A percentile compares a stretch with the other conserved stretches of the same genome.
Conservation (phyloP, 1,140 invertebrate species). For the Musca domestica region DNA sequence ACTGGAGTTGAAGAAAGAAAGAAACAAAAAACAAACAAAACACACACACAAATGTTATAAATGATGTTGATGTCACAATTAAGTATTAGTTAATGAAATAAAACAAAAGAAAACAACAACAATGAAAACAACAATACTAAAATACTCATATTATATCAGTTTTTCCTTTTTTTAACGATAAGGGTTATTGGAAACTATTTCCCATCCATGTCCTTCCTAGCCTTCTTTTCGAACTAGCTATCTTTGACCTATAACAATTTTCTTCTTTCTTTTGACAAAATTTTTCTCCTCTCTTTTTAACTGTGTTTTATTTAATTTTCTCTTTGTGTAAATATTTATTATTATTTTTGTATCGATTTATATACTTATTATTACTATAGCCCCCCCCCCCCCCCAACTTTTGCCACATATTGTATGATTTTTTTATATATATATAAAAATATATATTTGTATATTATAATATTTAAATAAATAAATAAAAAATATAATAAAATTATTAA, state of each 20-base stretch:
- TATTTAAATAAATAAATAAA: constrained; percentile 18
- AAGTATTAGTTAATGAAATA: constrained; percentile 5
- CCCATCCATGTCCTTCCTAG: neutral
- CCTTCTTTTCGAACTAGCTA: too few species aligned
- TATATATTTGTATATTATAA: neutral
- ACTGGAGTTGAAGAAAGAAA: too few species aligned
- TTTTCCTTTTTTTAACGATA: too few species aligned
- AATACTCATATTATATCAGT: constrained; percentile 4
- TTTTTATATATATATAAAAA: constrained; percentile 16
- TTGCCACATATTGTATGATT: neutral
- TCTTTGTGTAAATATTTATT: constrained; percentile 24
- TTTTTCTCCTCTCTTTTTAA: neutral
- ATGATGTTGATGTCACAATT: too few species aligned
- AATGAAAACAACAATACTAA: neutral
- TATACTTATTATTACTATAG: constrained; percentile 30
- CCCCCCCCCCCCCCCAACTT: constrained; percentile 27
- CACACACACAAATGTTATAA: too few species aligned
- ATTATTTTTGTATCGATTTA: constrained; percentile 33
- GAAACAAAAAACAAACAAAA: too few species aligned
- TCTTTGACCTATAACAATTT: too few species aligned
- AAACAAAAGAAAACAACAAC: neutral
- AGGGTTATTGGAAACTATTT: constrained; percentile 4
- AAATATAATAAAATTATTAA: constrained; percentile 9
- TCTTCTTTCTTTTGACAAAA: neutral
- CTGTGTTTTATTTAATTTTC: too few species aligned